phyloP scores from a whole-genome alignment of 2,888 invertebrate species.

The Drosophila anomalata region DNA sequence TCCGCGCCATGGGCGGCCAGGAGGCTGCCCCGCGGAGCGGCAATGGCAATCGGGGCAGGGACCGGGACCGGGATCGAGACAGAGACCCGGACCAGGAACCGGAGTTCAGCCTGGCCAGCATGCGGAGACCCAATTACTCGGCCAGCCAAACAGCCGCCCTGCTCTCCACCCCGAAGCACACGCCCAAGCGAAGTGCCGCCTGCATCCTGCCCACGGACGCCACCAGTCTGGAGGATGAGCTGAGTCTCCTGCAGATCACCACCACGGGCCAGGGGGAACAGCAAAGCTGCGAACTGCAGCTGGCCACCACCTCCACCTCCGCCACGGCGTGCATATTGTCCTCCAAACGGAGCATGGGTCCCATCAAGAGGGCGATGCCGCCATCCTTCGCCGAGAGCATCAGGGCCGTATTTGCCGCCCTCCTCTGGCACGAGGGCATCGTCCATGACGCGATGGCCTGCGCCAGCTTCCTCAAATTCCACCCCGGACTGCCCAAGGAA shows the following conservation, averaged over 20 bases:
- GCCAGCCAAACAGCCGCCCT: slow-evolving; percentile 83
- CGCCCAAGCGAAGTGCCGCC: slow-evolving; percentile 60
- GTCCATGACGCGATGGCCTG: slow-evolving; percentile 99
- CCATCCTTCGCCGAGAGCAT: slow-evolving; percentile 96
- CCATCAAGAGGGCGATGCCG: slow-evolving; percentile 92
- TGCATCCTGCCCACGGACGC: slow-evolving; percentile 24
- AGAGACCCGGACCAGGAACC: slow-evolving; percentile 84
- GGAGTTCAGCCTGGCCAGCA: slow-evolving; percentile 81
- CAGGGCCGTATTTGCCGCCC: slow-evolving; percentile 97
- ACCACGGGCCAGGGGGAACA: slow-evolving; percentile 66
- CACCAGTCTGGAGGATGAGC: slow-evolving; percentile 76
- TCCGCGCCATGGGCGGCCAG: slow-evolving; percentile 87
- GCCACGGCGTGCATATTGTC: slow-evolving; percentile 28
- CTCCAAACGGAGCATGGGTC: slow-evolving; percentile 69
- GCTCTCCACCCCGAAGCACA: slow-evolving; percentile 82
- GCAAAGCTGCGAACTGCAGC: slow-evolving; percentile 54
- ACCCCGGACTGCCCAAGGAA: slow-evolving; percentile 93
- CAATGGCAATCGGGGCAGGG: slow-evolving; percentile 89
- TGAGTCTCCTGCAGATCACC: slow-evolving; percentile 77
- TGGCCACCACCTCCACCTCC: slow-evolving; percentile 57
- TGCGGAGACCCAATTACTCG: slow-evolving; percentile 83
- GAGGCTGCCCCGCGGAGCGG: slow-evolving; percentile 84
- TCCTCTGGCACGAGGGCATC: slow-evolving; percentile 98
- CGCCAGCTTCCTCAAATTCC: slow-evolving; percentile 97
- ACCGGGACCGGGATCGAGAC: slow-evolving; percentile 84